Evolutionary conservation across 1,140 invertebrate species (phyloP).

Genomic region (Laodelphax striatellus): DNA sequence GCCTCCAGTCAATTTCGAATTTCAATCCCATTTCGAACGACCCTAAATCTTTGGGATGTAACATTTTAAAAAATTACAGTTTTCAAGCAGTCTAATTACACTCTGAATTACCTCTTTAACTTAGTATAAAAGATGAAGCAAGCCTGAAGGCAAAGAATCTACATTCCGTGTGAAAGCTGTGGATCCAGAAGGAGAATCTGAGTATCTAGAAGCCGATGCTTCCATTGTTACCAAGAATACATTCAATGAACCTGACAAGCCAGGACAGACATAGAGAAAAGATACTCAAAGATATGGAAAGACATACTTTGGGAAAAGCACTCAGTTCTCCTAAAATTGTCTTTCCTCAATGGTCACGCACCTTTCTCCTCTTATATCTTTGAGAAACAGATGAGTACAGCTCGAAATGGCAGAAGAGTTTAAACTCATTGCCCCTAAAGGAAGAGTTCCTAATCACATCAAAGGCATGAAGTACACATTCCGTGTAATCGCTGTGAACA

Average conservation of each 20-base stretch:
- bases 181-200: slow-evolving; percentile 90
- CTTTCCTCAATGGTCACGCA: slow-evolving; percentile 84
- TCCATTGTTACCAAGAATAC: slow-evolving; percentile 86
- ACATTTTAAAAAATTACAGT: no score
- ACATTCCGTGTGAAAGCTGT: slow-evolving; percentile 94
- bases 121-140: no score
- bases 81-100: no score
- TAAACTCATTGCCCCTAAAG: slow-evolving; percentile 72
- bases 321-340: slow-evolving; percentile 86
- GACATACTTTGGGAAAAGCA: slow-evolving; percentile 81
- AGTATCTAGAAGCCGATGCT: slow-evolving; percentile 70
- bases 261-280: slow-evolving; percentile 79
- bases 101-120: no score
- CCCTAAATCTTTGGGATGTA: no score
- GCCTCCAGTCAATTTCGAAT: no score
- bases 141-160: slow-evolving; percentile 94
- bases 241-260: slow-evolving; percentile 75
- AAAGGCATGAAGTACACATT: slow-evolving; percentile 96
- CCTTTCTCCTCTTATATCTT: slow-evolving; percentile 92
- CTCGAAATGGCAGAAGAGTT: slow-evolving; percentile 83
- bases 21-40: no score
- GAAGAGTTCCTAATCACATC: slow-evolving; percentile 75
- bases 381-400: slow-evolving; percentile 89
- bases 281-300: no score
- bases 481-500: slow-evolving; percentile 88